Percentiles rank a stretch among this genome's conserved stretches.
Evolutionary conservation across 64 coral and sea anemone species (phyloP).

Genomic region (Dendronephthya gigantea): DNA sequence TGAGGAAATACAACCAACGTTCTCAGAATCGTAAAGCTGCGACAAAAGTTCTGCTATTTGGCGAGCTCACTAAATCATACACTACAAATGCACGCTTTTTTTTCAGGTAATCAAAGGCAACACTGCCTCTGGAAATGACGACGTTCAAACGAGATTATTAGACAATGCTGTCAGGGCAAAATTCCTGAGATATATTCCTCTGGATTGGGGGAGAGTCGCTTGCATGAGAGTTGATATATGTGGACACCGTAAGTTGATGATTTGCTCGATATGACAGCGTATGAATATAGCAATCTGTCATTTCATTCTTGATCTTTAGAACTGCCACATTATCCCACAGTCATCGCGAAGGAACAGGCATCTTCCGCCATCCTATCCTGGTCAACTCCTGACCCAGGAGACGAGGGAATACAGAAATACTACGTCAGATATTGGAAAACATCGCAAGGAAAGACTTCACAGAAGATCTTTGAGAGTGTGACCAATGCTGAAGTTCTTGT

Average conservation of each 20-base stretch:
- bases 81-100: too few relatives aligned
- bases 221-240: constrained; percentile 8
- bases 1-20: too few relatives aligned
- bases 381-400: background rate
- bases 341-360: background rate
- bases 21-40: too few relatives aligned
- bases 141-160: background rate
- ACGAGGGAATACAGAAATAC: background rate
- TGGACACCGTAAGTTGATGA: constrained; percentile 10
- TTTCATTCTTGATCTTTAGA: too few relatives aligned
- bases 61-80: too few relatives aligned
- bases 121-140: background rate
- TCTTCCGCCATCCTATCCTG: background rate
- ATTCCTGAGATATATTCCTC: background rate
- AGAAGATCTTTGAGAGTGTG: background rate
- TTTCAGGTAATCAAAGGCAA: background rate
- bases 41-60: too few relatives aligned
- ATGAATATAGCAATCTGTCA: too few relatives aligned
- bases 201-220: background rate
- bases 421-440: background rate
- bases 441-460: background rate
- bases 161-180: background rate
- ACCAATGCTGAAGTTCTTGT: background rate
- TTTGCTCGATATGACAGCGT: too few relatives aligned
- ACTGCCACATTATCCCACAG: background rate